These are phyloP conservation scores for Geotrypetes seraphini DNA, from an alignment of 2,797 vertebrate genomes.

Conservation along the genomic window DNA sequence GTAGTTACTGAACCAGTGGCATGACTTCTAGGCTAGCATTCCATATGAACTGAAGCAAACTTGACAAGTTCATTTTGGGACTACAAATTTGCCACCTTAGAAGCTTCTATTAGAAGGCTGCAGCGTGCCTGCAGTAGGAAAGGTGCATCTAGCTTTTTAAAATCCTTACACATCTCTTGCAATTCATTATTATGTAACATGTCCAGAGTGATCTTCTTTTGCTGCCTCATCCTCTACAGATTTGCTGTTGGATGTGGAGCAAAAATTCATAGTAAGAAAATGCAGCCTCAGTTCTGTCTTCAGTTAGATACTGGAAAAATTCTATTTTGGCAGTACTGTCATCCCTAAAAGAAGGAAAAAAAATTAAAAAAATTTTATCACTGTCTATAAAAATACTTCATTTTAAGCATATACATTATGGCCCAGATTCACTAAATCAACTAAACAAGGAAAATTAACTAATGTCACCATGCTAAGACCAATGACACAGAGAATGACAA, in stretches of 20 bases:
- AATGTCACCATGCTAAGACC: no score
- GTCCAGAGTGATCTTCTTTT: constrained; percentile 2
- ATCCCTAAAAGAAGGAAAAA: constrained; percentile 59
- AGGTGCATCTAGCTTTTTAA: constrained; percentile 3
- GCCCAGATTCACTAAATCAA: no score
- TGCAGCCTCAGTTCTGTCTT: constrained; percentile 82
- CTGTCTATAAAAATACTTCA: no score
- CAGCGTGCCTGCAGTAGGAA: constrained; percentile 1
- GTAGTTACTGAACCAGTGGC: constrained; percentile 22
- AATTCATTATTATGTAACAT: constrained; percentile 7
- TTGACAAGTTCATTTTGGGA: constrained; percentile 13
- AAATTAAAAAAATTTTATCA: no score
- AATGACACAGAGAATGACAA: no score
- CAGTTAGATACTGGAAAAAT: constrained; percentile 85
- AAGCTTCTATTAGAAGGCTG: constrained; percentile 21
- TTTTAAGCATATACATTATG: no score
- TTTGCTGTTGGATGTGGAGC: constrained; percentile 83
- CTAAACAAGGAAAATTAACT: no score
- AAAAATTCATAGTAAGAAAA: constrained; percentile 93
- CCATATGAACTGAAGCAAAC: constrained; percentile 16
- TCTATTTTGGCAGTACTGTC: constrained; percentile 69
- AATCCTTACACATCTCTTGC: constrained; percentile 13
- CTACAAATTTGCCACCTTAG: constrained; percentile 7
- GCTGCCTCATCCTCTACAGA: constrained; percentile 69
- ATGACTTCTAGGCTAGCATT: constrained; percentile 21